A percentile compares a stretch with the other conserved stretches of the same genome.
Conservation (phyloP, 2,797 vertebrate genomes). For the Loris lydekkerianus region DNA sequence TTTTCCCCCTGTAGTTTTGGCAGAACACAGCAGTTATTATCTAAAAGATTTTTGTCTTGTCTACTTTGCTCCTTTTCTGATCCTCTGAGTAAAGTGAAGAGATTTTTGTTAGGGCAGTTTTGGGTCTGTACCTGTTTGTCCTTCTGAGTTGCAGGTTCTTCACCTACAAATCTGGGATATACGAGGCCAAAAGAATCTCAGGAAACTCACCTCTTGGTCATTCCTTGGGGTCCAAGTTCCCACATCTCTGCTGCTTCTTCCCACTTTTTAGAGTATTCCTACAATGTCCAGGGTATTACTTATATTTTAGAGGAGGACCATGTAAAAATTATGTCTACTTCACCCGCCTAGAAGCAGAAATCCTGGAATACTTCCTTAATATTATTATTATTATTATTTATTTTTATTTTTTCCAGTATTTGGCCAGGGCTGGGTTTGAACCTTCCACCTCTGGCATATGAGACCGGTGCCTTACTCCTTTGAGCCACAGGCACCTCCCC, state of each 20-base stretch:
- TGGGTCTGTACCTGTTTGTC: background rate
- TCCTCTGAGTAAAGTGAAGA: background rate
- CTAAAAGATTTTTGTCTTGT: background rate
- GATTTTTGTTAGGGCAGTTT: background rate
- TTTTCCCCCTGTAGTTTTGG: background rate
- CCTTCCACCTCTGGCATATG: no score
- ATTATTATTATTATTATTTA: background rate
- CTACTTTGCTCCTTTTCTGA: no score
- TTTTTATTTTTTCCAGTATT: no score
- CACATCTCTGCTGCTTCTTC: background rate
- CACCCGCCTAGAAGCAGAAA: background rate
- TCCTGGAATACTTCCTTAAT: background rate
- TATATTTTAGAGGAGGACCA: background rate
- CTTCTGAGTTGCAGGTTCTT: conserved; percentile 13
- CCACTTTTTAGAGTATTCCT: background rate
- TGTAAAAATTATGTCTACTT: background rate
- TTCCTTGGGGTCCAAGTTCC: background rate
- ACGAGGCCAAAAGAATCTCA: background rate
- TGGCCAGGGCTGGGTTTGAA: no score
- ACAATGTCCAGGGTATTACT: background rate
- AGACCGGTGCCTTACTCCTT: no score
- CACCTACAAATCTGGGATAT: background rate
- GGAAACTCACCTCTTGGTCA: background rate
- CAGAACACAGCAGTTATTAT: background rate
- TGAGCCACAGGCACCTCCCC: no score